Conservation (phyloP, 2,888 invertebrate genomes). For the Cabera pusaria region DNA sequence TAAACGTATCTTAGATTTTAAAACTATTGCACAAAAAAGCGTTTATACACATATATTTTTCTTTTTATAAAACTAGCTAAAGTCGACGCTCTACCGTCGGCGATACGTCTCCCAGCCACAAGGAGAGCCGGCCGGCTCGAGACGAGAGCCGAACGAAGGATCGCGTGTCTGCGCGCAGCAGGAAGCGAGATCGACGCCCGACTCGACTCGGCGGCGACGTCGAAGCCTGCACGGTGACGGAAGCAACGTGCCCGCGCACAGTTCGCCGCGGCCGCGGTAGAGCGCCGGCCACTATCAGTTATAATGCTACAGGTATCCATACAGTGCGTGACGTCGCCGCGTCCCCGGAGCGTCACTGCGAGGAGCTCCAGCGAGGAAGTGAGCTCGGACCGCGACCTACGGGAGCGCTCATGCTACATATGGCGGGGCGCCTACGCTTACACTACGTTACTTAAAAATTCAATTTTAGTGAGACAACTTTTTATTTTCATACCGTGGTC, state of each 20-base stretch:
- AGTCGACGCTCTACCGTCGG: constrained; percentile 21
- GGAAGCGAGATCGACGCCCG: constrained; percentile 3
- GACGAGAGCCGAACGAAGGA: too few species aligned
- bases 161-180: too few species aligned
- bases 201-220: not conserved
- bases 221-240: not conserved
- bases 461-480: constrained; percentile 80
- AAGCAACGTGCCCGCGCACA: constrained; percentile 2
- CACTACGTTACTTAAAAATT: constrained; percentile 73
- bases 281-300: constrained; percentile 22
- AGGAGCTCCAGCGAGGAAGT: constrained; percentile 16
- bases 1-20: constrained; percentile 22
- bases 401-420: constrained; percentile 8
- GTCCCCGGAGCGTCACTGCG: constrained; percentile 1
- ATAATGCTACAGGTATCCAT: constrained; percentile 13
- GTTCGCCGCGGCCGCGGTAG: constrained; percentile 10
- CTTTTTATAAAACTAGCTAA: constrained; percentile 26
- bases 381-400: constrained; percentile 4
- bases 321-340: constrained; percentile 1
- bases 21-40: constrained; percentile 26
- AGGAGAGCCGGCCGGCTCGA: too few species aligned
- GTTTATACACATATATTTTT: constrained; percentile 24
- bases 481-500: constrained; percentile 82
- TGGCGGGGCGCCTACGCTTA: constrained; percentile 60
- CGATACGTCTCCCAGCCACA: constrained; percentile 3